These are phyloP conservation scores for Ataeniobius toweri DNA, from an alignment of 2,797 vertebrate genomes.

Conservation along the genomic window DNA sequence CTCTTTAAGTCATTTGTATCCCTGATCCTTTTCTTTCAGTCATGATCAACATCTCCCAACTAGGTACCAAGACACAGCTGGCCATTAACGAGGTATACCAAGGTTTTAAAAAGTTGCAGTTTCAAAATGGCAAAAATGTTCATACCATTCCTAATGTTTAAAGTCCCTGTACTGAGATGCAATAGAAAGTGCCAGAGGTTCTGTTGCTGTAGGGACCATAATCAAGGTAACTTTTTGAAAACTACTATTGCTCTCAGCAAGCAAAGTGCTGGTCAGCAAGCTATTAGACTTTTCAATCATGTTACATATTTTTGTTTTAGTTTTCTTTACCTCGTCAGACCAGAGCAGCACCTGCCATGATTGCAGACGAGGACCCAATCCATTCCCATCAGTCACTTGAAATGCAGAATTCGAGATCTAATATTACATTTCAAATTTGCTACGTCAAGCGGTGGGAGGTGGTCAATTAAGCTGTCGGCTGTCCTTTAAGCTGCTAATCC, in stretches of 20 bases:
- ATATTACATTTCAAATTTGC: slow-evolving; percentile 41
- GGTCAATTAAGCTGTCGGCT: not conserved
- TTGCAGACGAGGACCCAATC: not conserved
- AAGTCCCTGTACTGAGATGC: not conserved
- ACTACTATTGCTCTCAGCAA: no score
- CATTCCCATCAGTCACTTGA: not conserved
- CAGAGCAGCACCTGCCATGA: not conserved
- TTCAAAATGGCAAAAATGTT: not conserved
- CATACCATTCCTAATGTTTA: no score
- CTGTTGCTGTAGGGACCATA: not conserved
- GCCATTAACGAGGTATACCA: not conserved
- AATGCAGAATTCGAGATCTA: slow-evolving; percentile 33
- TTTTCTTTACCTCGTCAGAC: not conserved
- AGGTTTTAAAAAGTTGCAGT: not conserved
- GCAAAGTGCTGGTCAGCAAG: no score
- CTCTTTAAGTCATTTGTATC: not conserved
- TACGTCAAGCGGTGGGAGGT: slow-evolving; percentile 1
- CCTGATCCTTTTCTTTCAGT: not conserved
- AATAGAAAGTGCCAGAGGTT: not conserved
- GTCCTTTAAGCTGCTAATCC: slow-evolving; percentile 41
- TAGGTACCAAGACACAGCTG: not conserved
- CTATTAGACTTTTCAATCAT: not conserved
- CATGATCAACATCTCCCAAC: not conserved
- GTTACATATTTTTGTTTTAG: no score
- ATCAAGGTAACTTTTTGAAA: no score